Evolutionary conservation across 2,113 vertebrate species (phyloP).

Genomic region (Macquaria ambigua): DNA sequence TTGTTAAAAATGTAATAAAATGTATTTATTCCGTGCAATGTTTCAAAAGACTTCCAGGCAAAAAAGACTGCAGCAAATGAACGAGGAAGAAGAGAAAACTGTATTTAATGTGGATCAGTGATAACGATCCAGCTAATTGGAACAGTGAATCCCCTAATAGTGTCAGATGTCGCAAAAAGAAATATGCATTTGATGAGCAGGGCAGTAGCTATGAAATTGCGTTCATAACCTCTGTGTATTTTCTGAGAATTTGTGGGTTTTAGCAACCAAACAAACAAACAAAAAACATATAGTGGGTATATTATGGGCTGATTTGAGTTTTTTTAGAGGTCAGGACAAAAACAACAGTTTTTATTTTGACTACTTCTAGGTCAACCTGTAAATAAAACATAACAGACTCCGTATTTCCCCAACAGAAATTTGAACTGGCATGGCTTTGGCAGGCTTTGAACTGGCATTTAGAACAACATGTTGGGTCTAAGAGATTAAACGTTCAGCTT

Average conservation of each 20-base stretch:
- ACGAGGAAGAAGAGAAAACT: background rate
- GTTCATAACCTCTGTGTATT: background rate
- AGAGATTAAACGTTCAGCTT: background rate
- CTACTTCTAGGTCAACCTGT: background rate
- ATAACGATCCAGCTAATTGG: background rate
- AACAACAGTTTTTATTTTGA: too few species aligned
- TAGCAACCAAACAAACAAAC: background rate
- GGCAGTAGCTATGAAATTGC: too few species aligned
- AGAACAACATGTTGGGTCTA: too few species aligned
- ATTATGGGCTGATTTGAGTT: background rate
- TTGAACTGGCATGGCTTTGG: too few species aligned
- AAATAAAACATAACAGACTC: too few species aligned
- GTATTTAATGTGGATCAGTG: background rate
- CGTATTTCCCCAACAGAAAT: too few species aligned
- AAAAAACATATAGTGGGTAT: background rate
- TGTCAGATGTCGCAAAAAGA: background rate
- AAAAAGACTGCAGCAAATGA: background rate
- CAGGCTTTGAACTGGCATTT: too few species aligned
- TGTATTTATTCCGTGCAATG: background rate
- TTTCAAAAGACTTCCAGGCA: background rate
- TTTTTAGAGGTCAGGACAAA: too few species aligned
- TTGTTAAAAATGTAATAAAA: background rate
- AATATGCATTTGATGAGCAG: too few species aligned
- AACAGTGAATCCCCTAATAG: background rate
- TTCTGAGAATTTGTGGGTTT: background rate